These are phyloP conservation scores for Platycnemis pennipes DNA, from an alignment of 2,888 invertebrate species.

Conservation along the genomic window DNA sequence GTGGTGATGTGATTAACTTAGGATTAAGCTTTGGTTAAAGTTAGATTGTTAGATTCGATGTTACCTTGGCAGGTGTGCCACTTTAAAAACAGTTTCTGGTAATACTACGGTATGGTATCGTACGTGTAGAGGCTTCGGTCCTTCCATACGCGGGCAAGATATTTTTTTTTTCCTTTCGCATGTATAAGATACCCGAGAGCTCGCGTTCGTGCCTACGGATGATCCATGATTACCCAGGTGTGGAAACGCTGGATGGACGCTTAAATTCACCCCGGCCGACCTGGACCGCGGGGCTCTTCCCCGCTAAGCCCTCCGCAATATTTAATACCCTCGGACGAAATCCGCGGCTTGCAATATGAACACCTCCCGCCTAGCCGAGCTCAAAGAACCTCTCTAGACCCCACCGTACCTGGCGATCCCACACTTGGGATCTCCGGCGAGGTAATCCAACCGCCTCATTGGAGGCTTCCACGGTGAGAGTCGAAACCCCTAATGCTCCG, in stretches of 20 bases:
- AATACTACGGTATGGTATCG: too few relatives aligned
- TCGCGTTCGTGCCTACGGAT: background rate
- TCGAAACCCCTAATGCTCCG: background rate
- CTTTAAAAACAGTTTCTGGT: too few relatives aligned
- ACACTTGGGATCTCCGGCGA: background rate
- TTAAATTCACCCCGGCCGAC: background rate
- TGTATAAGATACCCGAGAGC: background rate
- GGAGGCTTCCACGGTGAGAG: background rate
- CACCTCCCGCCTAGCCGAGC: background rate
- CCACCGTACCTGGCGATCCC: background rate
- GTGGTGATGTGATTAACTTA: too few relatives aligned
- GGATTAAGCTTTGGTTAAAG: too few relatives aligned
- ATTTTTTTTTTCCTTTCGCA: background rate
- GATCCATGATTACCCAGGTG: background rate
- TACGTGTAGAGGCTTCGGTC: too few relatives aligned
- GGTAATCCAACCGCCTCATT: background rate
- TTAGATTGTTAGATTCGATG: too few relatives aligned
- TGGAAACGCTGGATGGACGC: background rate
- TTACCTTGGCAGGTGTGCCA: too few relatives aligned
- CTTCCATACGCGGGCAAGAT: too few relatives aligned
- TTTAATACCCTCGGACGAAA: slow-evolving; percentile 1
- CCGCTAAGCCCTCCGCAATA: background rate
- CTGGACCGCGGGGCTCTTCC: background rate
- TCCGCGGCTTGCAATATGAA: slow-evolving; percentile 7
- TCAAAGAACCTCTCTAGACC: background rate